Evolutionary conservation across 2,888 invertebrate species (phyloP).

Genomic region (Leistus spinibarbis): DNA sequence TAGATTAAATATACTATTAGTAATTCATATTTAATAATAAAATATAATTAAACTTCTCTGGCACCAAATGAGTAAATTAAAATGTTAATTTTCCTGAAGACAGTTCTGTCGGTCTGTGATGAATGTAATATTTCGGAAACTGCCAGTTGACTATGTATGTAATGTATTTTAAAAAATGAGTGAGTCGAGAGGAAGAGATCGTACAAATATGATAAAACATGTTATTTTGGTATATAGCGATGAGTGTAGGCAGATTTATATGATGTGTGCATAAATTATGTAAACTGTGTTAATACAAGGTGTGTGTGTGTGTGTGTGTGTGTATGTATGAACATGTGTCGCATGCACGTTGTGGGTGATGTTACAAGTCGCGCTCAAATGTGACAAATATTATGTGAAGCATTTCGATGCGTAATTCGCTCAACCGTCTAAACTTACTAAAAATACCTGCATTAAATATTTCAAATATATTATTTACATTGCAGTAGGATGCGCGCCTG

Average conservation of each 20-base stretch:
- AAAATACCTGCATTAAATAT: conserved; percentile 38
- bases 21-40: no score
- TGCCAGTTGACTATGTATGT: no score
- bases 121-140: no score
- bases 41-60: no score
- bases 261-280: neutral
- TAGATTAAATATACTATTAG: no score
- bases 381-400: conserved; percentile 4
- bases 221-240: neutral
- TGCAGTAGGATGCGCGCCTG: conserved; percentile 28
- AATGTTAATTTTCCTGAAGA: no score
- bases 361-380: neutral
- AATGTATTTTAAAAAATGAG: neutral
- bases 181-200: neutral
- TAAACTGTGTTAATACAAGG: neutral
- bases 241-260: neutral
- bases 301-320: neutral
- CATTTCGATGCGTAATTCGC: neutral
- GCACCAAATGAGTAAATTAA: no score
- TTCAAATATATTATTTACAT: conserved; percentile 35
- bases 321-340: neutral
- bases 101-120: no score
- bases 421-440: conserved; percentile 5
- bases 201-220: neutral
- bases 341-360: neutral